These are phyloP conservation scores for Thymelicus acteon DNA, from an alignment of 2,888 invertebrate species.

Conservation along the genomic window DNA sequence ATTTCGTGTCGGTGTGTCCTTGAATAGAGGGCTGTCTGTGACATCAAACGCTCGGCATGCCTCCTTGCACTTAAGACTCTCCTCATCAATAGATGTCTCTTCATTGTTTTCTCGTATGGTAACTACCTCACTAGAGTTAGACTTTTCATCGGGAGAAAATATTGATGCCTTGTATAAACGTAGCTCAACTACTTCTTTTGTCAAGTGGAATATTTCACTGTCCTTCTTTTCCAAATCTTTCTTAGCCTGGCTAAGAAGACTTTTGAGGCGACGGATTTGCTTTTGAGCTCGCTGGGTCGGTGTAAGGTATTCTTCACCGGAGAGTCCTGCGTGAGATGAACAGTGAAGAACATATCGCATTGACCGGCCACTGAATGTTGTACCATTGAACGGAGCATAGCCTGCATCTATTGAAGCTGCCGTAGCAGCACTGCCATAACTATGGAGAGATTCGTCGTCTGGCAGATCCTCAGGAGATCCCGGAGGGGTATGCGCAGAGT, in stretches of 20 bases:
- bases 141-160: constrained; percentile 91
- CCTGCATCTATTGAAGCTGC: constrained; percentile 93
- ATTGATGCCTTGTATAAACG: constrained; percentile 92
- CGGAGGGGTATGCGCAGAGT: constrained; percentile 85
- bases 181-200: constrained; percentile 92
- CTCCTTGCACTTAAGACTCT: constrained; percentile 74
- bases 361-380: constrained; percentile 88
- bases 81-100: constrained; percentile 62
- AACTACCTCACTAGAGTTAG: constrained; percentile 90
- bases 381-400: constrained; percentile 90
- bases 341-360: constrained; percentile 94
- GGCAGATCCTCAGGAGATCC: constrained; percentile 87
- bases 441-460: constrained; percentile 92
- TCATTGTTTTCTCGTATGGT: constrained; percentile 89
- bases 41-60: constrained; percentile 74
- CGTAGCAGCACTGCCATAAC: constrained; percentile 91
- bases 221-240: constrained; percentile 92
- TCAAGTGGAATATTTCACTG: constrained; percentile 90
- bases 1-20: constrained; percentile 75
- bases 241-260: constrained; percentile 89
- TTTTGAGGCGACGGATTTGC: constrained; percentile 91
- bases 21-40: constrained; percentile 77
- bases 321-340: constrained; percentile 90
- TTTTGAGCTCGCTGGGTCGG: constrained; percentile 94
- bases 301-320: constrained; percentile 93